Evolutionary conservation across 2,113 vertebrate genomes (phyloP), one percentile per base, ranked within the genome.

Genomic region (Hemichromis elongatus): DNA sequence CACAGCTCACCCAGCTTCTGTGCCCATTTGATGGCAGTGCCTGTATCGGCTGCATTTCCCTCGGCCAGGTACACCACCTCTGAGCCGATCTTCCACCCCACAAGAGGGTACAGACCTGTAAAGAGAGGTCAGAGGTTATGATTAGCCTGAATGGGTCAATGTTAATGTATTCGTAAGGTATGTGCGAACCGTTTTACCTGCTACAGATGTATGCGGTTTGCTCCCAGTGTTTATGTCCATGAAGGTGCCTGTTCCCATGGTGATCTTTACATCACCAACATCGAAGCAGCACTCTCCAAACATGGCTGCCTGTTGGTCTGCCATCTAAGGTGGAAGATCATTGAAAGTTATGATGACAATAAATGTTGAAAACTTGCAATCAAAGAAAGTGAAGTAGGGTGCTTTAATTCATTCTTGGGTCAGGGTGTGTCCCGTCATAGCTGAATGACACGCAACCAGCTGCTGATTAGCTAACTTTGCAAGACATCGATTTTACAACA

Each of bases 241-340:
- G 92, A 99, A 99, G 4, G 98, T 97, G 35, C 98, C 99, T 0
- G 98, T 99, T 89, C 99, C 99, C 98, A 99, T 98, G 2, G 98
- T 99, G 89, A 99, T 90, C 88, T 99, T 99, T 80, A 99, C 96
- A 40, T 99, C 97, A 55, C 99, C 99, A 0, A 88, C 88, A 8
- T 97, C 95, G 92, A 99, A 99, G 93, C 98, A 99, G 94, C 99
- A 99, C 80, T 99, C 97, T 68, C 99, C 99, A 93, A 99, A 99
- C 98, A 99, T 98, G 55, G 98, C 99, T 8, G 98, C 96, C 93
- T 99, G 99, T 91, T 99, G 99, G 92, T 99, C 99, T 1, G 97
- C 99, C 14, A 98, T 97, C 99, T 99, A 89, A 18, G 21, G 52
- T 30, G 26, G 19, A 70, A 52, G 9, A 50, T 50, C 19, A 30